A percentile compares a stretch with the other conserved stretches of the same genome.
Conservation (phyloP, 2,888 invertebrate genomes). For the Crocallis elinguaria region DNA sequence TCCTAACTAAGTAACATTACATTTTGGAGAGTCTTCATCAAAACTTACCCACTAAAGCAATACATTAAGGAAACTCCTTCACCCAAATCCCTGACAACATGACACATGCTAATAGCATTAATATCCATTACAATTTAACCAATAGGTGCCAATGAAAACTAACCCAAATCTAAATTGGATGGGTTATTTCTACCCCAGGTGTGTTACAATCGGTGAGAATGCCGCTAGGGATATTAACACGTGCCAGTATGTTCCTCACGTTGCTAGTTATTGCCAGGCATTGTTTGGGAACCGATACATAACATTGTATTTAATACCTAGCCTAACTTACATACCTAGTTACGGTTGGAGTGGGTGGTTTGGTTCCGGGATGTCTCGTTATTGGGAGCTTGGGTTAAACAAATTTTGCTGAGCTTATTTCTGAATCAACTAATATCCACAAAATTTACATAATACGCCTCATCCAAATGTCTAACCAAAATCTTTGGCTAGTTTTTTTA, state of each 20-base stretch:
- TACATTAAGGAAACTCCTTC: no score
- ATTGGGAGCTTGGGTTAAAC: no score
- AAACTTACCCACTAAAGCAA: no score
- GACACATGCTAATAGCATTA: constrained; percentile 5
- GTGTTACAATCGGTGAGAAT: constrained; percentile 19
- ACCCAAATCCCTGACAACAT: no score
- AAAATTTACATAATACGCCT: no score
- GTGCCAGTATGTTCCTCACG: constrained; percentile 35
- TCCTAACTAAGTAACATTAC: no score
- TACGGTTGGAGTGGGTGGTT: background rate
- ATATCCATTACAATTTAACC: constrained; percentile 20
- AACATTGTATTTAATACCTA: constrained; percentile 21
- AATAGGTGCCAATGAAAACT: constrained; percentile 24
- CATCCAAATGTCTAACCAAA: no score
- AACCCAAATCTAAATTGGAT: constrained; percentile 34
- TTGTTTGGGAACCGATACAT: constrained; percentile 33
- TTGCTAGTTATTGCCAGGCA: constrained; percentile 30
- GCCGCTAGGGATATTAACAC: constrained; percentile 34
- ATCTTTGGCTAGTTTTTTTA: no score
- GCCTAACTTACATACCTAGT: background rate
- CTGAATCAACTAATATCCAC: no score
- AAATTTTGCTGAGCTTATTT: background rate
- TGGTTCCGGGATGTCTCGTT: background rate
- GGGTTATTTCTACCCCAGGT: constrained; percentile 32
- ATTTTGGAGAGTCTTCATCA: no score